Evolutionary conservation across 2,888 invertebrate species (phyloP).

Genomic region (Callosobruchus maculatus): DNA sequence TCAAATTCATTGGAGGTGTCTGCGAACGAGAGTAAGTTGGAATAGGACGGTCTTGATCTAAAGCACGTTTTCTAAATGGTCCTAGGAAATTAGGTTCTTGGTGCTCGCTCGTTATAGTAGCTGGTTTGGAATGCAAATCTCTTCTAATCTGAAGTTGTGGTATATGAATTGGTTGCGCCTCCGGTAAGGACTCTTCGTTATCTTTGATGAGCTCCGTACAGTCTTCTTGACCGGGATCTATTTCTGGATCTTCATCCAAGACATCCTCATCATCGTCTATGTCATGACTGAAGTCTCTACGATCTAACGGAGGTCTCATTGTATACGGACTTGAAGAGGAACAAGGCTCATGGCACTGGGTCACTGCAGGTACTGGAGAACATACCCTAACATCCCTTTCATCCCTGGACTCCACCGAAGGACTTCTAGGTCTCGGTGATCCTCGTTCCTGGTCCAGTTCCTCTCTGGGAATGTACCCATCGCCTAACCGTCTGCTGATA

Average conservation of each 20-base stretch:
- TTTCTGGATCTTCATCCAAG: slow-evolving; percentile 44
- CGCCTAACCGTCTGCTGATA: slow-evolving; percentile 62
- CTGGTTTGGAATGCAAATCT: too few species aligned
- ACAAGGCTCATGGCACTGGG: slow-evolving; percentile 60
- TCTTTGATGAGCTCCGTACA: slow-evolving; percentile 35
- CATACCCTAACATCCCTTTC: slow-evolving; percentile 51
- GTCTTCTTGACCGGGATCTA: slow-evolving; percentile 46
- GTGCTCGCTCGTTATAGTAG: too few species aligned
- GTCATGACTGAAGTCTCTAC: slow-evolving; percentile 39
- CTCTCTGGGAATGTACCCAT: slow-evolving; percentile 37
- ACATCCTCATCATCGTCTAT: slow-evolving; percentile 41
- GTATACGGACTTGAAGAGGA: slow-evolving; percentile 58
- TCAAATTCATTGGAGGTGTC: too few species aligned
- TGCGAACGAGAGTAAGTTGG: too few species aligned
- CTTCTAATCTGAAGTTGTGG: too few species aligned
- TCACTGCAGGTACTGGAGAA: slow-evolving; percentile 56
- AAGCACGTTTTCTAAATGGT: too few species aligned
- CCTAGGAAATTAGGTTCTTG: too few species aligned
- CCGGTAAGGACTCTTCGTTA: too few species aligned
- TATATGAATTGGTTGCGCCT: too few species aligned
- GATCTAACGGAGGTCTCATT: slow-evolving; percentile 65
- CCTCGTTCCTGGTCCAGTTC: too few species aligned
- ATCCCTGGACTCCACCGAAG: slow-evolving; percentile 39
- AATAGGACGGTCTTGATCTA: too few species aligned
- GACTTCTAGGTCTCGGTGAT: too few species aligned